Evolutionary conservation across 2,888 invertebrate species (phyloP), one percentile per base, ranked within the genome.

Genomic region (Lampropteryx suffumata): DNA sequence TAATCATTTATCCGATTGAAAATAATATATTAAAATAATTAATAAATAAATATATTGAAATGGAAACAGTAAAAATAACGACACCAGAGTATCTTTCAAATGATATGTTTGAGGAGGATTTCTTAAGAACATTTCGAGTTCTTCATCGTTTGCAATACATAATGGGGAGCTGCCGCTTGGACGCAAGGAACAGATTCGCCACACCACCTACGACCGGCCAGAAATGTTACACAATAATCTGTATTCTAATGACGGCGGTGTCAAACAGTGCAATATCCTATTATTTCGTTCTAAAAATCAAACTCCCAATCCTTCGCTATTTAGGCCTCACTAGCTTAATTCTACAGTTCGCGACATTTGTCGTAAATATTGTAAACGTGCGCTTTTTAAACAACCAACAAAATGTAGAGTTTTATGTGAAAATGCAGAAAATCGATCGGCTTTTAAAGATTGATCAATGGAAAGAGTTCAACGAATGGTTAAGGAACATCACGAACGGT

Each of bases 361-460:
- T 69, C 1, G 59, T 57, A 27, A 70, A 70, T 37, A 57, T 76
- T 1, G 57, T 79, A 27, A 70, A 83, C 40, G 65, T 69, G 5
- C 65, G 82, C 11, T 84, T 84, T 33, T 24, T 68, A 3, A 78
- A 79, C 49, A 67, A 67, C 3, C 59, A 73, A 1, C 53, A 43
- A 0, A 83, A 82, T 50, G 67, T 73, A 0, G 60, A 67, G 1
- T 79, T 83, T 40, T 72, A 67, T 13, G 59, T 82, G 0, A 67
- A 71, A 60, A 61, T 83, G 48, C 82, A 85, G 59, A 63, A 75
- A 59, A 69, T 83, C 4, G 82, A 85, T 45, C 68, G 79, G 8
- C 53, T 71, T 1, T 73, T 85, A 71, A 71, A 71, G 21, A 59
- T 82, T 12, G 63, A 79, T 21, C 62, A 64, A 6, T 78, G 69